Base-by-base conservation (phyloP, 2,113 vertebrate species). In the Bucco capensis region DNA sequence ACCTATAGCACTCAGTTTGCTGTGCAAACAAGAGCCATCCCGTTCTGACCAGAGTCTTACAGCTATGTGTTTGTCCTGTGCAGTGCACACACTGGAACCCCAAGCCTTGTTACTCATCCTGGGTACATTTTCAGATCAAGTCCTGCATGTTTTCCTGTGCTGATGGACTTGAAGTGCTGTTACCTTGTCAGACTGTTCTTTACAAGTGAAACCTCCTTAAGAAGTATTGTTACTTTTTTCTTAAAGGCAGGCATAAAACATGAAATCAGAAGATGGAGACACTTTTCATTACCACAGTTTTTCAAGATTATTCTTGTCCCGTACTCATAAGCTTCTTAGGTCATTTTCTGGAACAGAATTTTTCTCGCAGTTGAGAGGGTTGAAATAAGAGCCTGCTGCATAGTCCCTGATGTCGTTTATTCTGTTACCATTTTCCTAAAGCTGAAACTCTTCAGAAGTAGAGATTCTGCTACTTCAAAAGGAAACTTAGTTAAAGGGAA, bases 11-110 rank as follows among this genome's bases (percentile, higher is more conserved):
- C 89, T 76, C 67, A 14, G 42, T 6, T 46, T 70, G 54, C 37
- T 31, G 42, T 31, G 37, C 69, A 47, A 65, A n/a, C 5, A 8
- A 25, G 38, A 86, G 60, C 42, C 27, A 1, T 18, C 40, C 57
- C 0, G 0, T 31, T 69, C 44, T 18, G 76, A 18, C 12, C 1
- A 0, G 15, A 50, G 35, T 25, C 0, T 23, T 31, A 9, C 49
- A 35, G 16, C 35, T 3, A 2, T 0, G 0, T 8, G 50, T n/a
- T 28, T n/a, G n/a, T 44, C 35, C 58, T 19, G 0, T 3, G 46
- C 33, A 12, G 47, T 4, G 3, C 54, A 17, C 7, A 1, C 31
- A 2, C 35, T 7, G 47, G 23, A 47, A 35, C 42, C 57, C 56
- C 37, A 15, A 27, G 77, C 53, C 35, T 76, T 47, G 22, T 12